Evolutionary conservation across 2,113 vertebrate genomes (phyloP).

Genomic region (Psilopsiagon aymara): DNA sequence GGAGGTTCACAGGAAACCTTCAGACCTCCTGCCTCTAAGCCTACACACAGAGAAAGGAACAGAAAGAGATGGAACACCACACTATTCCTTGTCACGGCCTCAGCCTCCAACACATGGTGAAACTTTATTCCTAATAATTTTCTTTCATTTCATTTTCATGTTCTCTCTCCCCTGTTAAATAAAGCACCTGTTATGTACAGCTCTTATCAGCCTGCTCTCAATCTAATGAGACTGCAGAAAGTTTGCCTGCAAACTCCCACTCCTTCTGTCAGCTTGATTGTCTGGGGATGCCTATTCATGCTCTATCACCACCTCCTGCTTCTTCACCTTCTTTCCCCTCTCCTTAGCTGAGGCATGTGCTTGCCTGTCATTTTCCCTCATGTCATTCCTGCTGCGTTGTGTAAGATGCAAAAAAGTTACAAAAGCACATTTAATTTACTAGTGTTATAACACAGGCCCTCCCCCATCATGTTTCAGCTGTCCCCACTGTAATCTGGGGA

Average conservation of each 20-base stretch:
- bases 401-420: constrained; percentile 12
- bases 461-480: background rate
- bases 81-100: background rate
- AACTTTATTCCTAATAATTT: background rate
- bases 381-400: constrained; percentile 9
- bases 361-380: constrained; percentile 34
- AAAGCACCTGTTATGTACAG: constrained; percentile 58
- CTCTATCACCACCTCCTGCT: constrained; percentile 54
- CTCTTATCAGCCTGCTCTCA: constrained; percentile 39
- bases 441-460: background rate
- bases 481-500: background rate
- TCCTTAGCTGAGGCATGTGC: constrained; percentile 29
- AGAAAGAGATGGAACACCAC: background rate
- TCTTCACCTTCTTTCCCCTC: constrained; percentile 58
- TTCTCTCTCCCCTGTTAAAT: constrained; percentile 9
- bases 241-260: constrained; percentile 61
- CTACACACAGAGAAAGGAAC: background rate
- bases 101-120: background rate
- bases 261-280: constrained; percentile 61
- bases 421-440: constrained; percentile 37
- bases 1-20: background rate
- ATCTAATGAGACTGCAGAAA: constrained; percentile 56
- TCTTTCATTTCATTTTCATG: background rate
- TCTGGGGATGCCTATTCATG: constrained; percentile 60
- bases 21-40: background rate